Evolutionary conservation across 2,888 invertebrate genomes (phyloP).

Genomic region (Chirona hameri): DNA sequence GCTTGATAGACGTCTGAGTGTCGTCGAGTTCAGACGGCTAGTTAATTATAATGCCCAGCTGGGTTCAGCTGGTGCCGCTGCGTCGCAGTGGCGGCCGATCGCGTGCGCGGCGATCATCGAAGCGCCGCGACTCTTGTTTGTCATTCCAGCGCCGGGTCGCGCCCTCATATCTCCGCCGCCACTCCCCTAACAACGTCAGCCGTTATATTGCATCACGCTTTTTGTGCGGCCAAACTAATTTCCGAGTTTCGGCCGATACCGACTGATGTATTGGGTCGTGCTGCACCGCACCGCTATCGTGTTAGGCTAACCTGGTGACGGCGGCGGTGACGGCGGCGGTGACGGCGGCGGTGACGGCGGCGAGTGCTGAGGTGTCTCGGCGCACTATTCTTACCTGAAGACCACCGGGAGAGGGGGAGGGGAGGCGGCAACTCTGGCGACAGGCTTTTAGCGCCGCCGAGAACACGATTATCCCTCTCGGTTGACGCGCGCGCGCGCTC

Average conservation of each 20-base stretch:
- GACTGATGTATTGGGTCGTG: background rate
- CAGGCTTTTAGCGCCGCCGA: background rate
- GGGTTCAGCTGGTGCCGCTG: background rate
- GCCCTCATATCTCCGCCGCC: background rate
- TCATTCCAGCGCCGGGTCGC: background rate
- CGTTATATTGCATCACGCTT: background rate
- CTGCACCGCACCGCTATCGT: background rate
- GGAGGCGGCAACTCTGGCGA: background rate
- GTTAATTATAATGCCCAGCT: background rate
- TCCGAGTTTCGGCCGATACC: slow-evolving; percentile 4
- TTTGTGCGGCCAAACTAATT: background rate
- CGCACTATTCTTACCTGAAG: background rate
- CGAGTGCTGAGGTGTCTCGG: background rate
- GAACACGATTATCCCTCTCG: background rate
- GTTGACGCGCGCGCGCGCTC: background rate
- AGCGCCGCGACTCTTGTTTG: background rate
- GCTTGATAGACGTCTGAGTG: background rate
- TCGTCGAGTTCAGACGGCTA: background rate
- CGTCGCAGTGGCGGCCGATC: background rate
- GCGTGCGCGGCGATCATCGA: background rate
- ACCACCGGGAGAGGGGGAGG: background rate
- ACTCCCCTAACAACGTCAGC: background rate
- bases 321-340: background rate
- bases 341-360: background rate
- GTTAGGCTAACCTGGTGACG: background rate